Percentiles rank a stretch among this genome's conserved stretches.
Evolutionary conservation across 1,140 invertebrate species (phyloP).

Genomic region (Bactericera cockerelli): DNA sequence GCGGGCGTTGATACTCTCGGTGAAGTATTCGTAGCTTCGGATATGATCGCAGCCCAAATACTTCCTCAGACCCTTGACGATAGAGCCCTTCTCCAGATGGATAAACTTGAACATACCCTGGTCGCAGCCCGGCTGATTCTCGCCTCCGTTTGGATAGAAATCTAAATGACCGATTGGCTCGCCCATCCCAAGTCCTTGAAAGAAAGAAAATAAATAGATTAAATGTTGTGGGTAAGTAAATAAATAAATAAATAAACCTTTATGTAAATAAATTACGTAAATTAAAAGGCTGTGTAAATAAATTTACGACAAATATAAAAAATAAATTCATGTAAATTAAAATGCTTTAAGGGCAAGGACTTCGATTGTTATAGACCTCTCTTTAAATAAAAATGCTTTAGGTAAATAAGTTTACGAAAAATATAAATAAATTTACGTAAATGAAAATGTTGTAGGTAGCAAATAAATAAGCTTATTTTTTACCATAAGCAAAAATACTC

Average conservation of each 20-base stretch:
- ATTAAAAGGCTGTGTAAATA: not conserved
- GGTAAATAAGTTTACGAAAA: too few species aligned
- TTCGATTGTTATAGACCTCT: too few species aligned
- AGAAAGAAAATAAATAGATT: not conserved
- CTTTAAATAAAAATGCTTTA: too few species aligned
- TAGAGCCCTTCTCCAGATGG: slow-evolving; percentile 39
- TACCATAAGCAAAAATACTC: too few species aligned
- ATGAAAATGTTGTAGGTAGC: too few species aligned
- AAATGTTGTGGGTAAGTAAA: not conserved
- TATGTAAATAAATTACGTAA: not conserved
- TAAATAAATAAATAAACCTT: too few species aligned
- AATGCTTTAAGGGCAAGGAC: too few species aligned
- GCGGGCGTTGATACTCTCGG: slow-evolving; percentile 58
- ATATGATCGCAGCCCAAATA: slow-evolving; percentile 74
- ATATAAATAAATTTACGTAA: too few species aligned
- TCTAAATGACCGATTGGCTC: slow-evolving; percentile 72
- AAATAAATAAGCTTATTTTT: too few species aligned
- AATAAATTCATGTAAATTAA: too few species aligned
- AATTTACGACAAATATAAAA: too few species aligned
- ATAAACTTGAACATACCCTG: slow-evolving; percentile 51
- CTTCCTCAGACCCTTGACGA: slow-evolving; percentile 47
- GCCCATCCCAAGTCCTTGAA: slow-evolving; percentile 50
- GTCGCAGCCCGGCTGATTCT: slow-evolving; percentile 69
- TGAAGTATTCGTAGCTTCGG: slow-evolving; percentile 67
- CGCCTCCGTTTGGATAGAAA: slow-evolving; percentile 79